A percentile compares a stretch with the other conserved stretches of the same genome.
These are phyloP conservation scores for Mus pahari DNA, from an alignment of 2,113 vertebrate genomes.

Conservation along the genomic window DNA sequence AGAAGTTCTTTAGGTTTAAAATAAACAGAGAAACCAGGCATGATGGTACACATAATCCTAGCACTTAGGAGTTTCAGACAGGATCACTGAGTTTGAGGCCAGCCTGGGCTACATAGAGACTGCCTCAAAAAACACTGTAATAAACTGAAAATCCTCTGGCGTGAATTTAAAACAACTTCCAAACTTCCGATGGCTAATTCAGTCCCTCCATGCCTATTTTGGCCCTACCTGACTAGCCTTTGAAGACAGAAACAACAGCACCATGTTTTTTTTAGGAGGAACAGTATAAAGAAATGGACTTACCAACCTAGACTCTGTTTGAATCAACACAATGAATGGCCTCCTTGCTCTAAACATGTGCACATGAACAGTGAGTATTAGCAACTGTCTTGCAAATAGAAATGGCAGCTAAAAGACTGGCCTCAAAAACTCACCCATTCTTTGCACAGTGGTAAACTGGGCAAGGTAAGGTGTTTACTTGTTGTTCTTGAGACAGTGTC, in stretches of 20 bases:
- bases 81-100: neutral
- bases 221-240: neutral
- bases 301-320: neutral
- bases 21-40: conserved; percentile 41
- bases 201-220: neutral
- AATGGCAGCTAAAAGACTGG: neutral
- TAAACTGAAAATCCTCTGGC: conserved; percentile 34
- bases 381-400: neutral
- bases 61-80: neutral
- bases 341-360: neutral
- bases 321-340: neutral
- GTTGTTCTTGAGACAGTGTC: neutral
- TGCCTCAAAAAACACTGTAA: neutral
- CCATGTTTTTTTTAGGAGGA: neutral
- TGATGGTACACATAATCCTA: neutral
- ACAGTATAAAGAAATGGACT: neutral
- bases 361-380: neutral
- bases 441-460: neutral
- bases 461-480: neutral
- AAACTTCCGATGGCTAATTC: conserved; percentile 55
- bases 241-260: conserved; percentile 21
- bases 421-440: neutral
- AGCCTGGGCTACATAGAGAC: neutral
- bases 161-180: conserved; percentile 56
- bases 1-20: conserved; percentile 57